Base-by-base conservation (phyloP, 2,113 vertebrate species). In the Muntiacus reevesi region DNA sequence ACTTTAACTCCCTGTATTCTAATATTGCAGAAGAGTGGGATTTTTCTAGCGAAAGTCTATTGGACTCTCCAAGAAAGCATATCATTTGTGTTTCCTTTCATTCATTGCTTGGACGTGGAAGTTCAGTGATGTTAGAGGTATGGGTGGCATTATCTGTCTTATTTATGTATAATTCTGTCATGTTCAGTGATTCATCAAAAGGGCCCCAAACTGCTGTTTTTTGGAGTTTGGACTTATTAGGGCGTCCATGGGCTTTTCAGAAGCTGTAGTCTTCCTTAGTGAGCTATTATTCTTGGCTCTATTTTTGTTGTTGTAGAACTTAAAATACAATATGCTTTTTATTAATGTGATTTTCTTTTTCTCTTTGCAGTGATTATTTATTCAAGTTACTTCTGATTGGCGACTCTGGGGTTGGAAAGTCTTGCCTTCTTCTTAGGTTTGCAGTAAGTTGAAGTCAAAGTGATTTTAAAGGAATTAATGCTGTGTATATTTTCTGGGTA, bases 321-420 rank as follows among this genome's bases (percentile, higher is more conserved):
- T 97, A 96, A 0, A 83, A 2, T 95, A 16, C 27, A 87, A 6
- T 95, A 62, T 96, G 30, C n/a, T 52, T 97, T 93, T 97, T 92
- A 94, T 94, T 97, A 97, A 97, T 87, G 17, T 57, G 28, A 50
- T 92, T 92, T 93, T 91, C 33, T 91, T 85, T 92, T 94, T 57
- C 94, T 97, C 97, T 92, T 98, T 98, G 57, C 99, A 99, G 99
- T 99, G 99, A 99, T 98, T 99, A 99, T 99, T 99, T 99, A 99
- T 99, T 99, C 99, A 99, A 99, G 98, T 99, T 99, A 98, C 99
- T 99, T 98, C 99, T 99, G 99, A 99, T 99, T 97, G 99, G 99
- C 94, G 99, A 99, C 98, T 99, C 99, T 85, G 99, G 99, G 94
- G 99, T 99, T 85, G 99, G 99, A 97, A 99, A 99, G 98, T 99